These are phyloP conservation scores for Amblyopsis rosae DNA, from an alignment of 2,113 vertebrate species.

Conservation along the genomic window DNA sequence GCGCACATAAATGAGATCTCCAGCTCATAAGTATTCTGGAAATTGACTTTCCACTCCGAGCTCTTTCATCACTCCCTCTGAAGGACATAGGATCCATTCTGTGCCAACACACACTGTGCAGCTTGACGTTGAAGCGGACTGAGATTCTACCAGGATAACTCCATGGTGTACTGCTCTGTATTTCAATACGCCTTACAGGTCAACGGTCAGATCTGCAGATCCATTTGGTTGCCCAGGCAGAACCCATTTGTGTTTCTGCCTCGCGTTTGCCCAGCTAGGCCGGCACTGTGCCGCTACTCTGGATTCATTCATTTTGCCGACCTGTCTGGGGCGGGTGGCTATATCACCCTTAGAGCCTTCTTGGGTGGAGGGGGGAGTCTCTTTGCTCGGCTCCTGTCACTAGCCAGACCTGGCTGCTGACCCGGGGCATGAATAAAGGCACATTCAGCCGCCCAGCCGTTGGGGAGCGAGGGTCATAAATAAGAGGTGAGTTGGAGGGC, in stretches of 20 bases:
- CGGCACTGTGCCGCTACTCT: neutral
- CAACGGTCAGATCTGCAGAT: constrained; percentile 15
- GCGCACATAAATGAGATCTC: neutral
- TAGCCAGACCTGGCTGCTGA: constrained; percentile 50
- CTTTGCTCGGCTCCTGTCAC: constrained; percentile 40
- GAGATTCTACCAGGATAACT: constrained; percentile 9
- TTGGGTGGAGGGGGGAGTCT: constrained; percentile 3
- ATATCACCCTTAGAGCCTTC: constrained; percentile 32
- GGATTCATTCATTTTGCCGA: constrained; percentile 27
- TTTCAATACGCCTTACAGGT: constrained; percentile 3
- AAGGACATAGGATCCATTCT: neutral
- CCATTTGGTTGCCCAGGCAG: constrained; percentile 24
- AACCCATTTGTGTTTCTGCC: constrained; percentile 39
- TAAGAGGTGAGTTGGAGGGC: constrained; percentile 33
- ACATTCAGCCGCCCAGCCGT: constrained; percentile 50
- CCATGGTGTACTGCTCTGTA: constrained; percentile 5
- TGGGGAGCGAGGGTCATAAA: constrained; percentile 62
- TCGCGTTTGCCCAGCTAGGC: constrained; percentile 6
- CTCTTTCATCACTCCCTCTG: neutral
- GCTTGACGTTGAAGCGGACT: constrained; percentile 14
- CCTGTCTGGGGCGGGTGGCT: constrained; percentile 7
- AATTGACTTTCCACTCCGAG: neutral
- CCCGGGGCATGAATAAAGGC: constrained; percentile 64
- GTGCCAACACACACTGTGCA: neutral
- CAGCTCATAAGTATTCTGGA: neutral